Evolutionary conservation across 1,140 invertebrate species (phyloP), one percentile per base, ranked within the genome.

Genomic region (Diabrotica undecimpunctata): DNA sequence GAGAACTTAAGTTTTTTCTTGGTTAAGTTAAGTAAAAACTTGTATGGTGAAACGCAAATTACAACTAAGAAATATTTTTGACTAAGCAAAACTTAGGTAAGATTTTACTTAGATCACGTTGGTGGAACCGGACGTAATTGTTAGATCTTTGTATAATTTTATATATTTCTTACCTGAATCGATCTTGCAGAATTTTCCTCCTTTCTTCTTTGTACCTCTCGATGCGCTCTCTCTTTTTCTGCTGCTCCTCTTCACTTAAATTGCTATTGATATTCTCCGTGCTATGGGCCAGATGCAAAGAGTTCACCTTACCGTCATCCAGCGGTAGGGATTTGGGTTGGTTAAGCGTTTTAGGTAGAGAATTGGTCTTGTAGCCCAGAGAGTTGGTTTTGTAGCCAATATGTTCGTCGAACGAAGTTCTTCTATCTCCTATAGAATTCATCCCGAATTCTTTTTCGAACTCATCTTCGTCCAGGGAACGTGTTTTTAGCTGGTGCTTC

Each of bases 121-220:
- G n/a, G n/a, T n/a, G n/a, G n/a, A n/a, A n/a, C n/a, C n/a, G n/a
- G n/a, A n/a, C n/a, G n/a, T n/a, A 25, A 25, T 25, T 25, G 25
- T 25, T 25, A 25, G 25, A 25, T 25, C 1, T 25, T 25, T 25
- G 25, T 25, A 25, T 25, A 25, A 25, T 25, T 25, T 25, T 4
- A 25, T 25, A 25, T 25, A 25, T 25, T 25, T 13, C 64, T 66
- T 39, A 73, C 71, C 72, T 68, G 41, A 72, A 77, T 78, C 94
- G 95, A 73, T 95, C 92, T 37, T 92, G 84, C 14, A 96, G 77
- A 73, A 93, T 92, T 60, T 87, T 89, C 61, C 94, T 82, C n/a
- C 94, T 81, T 75, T 95, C 93, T 76, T 95, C 92, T 81, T 96
- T 96, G 75, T 95, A 95, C 74, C 91, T 90, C 77, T 95, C 92